phyloP scores from a whole-genome alignment of 2,113 vertebrate species.

The Tretioscincus oriximinensis region DNA sequence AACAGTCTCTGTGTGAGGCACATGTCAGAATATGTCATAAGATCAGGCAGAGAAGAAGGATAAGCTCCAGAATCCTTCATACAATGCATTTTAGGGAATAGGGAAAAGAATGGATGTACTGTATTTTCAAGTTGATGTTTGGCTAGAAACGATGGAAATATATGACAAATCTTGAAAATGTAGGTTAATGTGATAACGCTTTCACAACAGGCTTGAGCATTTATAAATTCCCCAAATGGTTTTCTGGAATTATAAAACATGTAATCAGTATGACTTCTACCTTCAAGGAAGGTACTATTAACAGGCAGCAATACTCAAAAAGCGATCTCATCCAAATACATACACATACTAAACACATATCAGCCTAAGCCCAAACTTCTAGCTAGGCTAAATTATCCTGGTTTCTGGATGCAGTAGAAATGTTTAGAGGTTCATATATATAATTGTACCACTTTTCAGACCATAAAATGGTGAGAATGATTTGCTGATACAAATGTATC shows the following conservation, averaged over 20 bases:
- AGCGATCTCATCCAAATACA: background rate
- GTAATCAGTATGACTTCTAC: constrained; percentile 3
- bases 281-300: background rate
- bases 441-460: background rate
- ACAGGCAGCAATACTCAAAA: background rate
- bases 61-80: too few relatives aligned
- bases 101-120: background rate
- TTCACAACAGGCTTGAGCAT: background rate
- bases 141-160: background rate
- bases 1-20: too few relatives aligned
- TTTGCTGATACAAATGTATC: background rate
- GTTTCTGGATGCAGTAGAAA: background rate
- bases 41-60: too few relatives aligned
- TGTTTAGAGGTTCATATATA: too few relatives aligned
- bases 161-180: background rate
- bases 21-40: too few relatives aligned
- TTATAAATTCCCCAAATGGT: background rate
- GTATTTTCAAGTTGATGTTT: background rate
- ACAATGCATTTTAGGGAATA: too few relatives aligned
- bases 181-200: background rate
- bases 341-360: background rate
- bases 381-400: background rate
- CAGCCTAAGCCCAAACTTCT: background rate
- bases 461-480: background rate
- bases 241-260: background rate